Percentiles rank a stretch among this genome's conserved stretches.
Evolutionary conservation across 2,888 invertebrate genomes (phyloP).

Genomic region (Xylophagus ater): DNA sequence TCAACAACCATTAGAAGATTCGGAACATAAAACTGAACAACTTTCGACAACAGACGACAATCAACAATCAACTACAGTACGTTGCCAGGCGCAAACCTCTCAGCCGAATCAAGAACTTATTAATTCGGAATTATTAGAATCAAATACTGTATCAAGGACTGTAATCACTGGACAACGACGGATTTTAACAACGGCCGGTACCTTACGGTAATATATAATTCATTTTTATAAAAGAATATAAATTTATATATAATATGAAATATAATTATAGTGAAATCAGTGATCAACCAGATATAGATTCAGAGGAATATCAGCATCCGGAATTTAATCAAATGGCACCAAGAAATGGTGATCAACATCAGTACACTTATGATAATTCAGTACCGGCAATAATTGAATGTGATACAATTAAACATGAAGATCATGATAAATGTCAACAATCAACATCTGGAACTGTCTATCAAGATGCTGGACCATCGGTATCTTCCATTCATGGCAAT

Average conservation of each 20-base stretch:
- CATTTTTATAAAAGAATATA: not conserved
- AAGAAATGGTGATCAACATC: slow-evolving; percentile 22
- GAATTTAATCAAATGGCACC: slow-evolving; percentile 20
- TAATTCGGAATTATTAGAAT: not conserved
- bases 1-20: slow-evolving; percentile 22
- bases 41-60: slow-evolving; percentile 7
- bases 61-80: slow-evolving; percentile 7
- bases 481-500: slow-evolving; percentile 11
- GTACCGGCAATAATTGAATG: slow-evolving; percentile 26
- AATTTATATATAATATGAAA: not conserved
- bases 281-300: slow-evolving; percentile 27
- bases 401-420: slow-evolving; percentile 33
- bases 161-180: slow-evolving; percentile 24
- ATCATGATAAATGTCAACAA: slow-evolving; percentile 29
- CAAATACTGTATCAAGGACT: slow-evolving; percentile 7
- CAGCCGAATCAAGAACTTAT: slow-evolving; percentile 2
- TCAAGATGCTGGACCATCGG: slow-evolving; percentile 11
- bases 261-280: slow-evolving; percentile 26
- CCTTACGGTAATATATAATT: slow-evolving; percentile 24
- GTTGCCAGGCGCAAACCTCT: slow-evolving; percentile 5
- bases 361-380: slow-evolving; percentile 12
- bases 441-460: slow-evolving; percentile 20
- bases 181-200: slow-evolving; percentile 38
- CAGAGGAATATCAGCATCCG: slow-evolving; percentile 17
- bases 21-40: slow-evolving; percentile 15